Percentiles rank a stretch among this genome's conserved stretches.
Conservation (phyloP, 2,113 vertebrate species). For the Nothobranchius kuhntae region DNA sequence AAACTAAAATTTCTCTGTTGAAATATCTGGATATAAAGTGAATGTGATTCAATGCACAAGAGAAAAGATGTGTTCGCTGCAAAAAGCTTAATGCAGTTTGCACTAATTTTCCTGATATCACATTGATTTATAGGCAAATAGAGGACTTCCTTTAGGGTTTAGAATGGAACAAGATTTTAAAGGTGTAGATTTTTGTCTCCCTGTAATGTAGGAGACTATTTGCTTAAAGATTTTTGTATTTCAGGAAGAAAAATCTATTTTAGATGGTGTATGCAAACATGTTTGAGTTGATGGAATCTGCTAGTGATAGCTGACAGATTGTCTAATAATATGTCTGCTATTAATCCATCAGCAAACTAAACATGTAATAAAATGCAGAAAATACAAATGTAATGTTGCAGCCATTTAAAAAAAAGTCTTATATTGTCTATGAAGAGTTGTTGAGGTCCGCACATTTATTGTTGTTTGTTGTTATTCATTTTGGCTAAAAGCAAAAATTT, state of each 20-base stretch:
- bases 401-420: too few relatives aligned
- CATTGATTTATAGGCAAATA: background rate
- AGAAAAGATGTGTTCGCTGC: background rate
- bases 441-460: too few relatives aligned
- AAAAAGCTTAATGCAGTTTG: background rate
- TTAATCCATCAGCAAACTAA: background rate
- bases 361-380: too few relatives aligned
- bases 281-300: background rate
- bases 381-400: too few relatives aligned
- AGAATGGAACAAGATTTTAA: background rate
- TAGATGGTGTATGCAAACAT: background rate
- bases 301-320: background rate
- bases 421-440: too few relatives aligned
- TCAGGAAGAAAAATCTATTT: background rate
- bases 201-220: too few relatives aligned
- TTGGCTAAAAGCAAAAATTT: too few relatives aligned
- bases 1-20: slow-evolving; percentile 35
- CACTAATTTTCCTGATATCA: background rate
- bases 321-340: too few relatives aligned
- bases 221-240: background rate
- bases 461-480: too few relatives aligned
- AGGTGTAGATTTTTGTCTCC: background rate
- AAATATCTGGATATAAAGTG: too few relatives aligned
- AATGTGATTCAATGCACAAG: slow-evolving; percentile 13
- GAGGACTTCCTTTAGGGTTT: background rate